These are phyloP conservation scores for Erinaceus europaeus DNA, from an alignment of 2,113 vertebrate genomes.

Conservation along the genomic window DNA sequence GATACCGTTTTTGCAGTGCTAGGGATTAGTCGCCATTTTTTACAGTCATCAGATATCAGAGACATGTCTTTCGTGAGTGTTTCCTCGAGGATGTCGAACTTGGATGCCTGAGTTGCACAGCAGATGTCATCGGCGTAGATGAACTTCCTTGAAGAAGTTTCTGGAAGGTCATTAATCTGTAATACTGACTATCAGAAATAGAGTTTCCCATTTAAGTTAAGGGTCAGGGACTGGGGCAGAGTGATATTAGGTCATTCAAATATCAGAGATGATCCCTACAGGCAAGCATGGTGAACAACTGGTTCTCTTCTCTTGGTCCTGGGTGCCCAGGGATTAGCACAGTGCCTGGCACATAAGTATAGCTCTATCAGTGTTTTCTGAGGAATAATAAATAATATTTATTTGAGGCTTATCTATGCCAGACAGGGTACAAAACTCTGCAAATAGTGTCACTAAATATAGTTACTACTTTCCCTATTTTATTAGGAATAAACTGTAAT, in stretches of 20 bases:
- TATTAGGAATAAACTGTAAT: neutral
- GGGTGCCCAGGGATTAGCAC: neutral
- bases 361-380: constrained; percentile 16
- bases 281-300: neutral
- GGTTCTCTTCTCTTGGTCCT: neutral
- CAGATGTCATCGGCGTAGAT: no score
- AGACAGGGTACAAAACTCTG: neutral
- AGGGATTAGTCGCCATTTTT: no score
- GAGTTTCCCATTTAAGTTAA: neutral
- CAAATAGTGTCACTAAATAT: neutral
- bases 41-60: no score
- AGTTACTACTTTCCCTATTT: neutral
- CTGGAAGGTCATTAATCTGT: no score
- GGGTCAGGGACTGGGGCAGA: neutral
- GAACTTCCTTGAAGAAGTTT: no score
- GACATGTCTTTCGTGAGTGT: no score
- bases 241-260: neutral
- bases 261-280: neutral
- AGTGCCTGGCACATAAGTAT: neutral
- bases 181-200: neutral
- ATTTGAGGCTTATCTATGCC: constrained; percentile 11
- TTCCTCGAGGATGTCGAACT: no score
- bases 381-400: constrained; percentile 37
- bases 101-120: no score
- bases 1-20: no score